Base-by-base conservation (phyloP, 1,140 invertebrate genomes). In the roundworm (Caenorhabditis elegans) region DNA sequence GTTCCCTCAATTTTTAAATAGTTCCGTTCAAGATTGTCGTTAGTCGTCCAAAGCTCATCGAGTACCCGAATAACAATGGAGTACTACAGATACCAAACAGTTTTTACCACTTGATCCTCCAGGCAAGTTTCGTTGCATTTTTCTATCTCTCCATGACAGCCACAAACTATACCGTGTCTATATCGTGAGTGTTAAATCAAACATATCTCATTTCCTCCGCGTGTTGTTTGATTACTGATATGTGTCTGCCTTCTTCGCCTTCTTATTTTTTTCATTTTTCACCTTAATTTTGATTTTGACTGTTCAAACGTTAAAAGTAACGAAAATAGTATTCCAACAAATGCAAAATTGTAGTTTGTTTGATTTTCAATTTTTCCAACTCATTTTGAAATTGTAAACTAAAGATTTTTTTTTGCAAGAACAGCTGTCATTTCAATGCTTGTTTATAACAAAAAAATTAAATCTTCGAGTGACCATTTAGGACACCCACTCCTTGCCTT, bases 211-310 rank as follows among this genome's bases (percentile, higher is more conserved):
- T 55, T 26, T 17, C 51, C 34, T 36, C 11, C 55, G 55, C 31
- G 26, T 65, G 55, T 34, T 65, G 55, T 65, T 65, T 65, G 55
- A 65, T 65, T 65, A 65, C 55, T 65, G 55, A 65, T 65, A 65
- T 65, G 28, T 65, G 55, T n/a, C n/a, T 65, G 55, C 28, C 55
- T n/a, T 65, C 55, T 65, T n/a, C n/a, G n/a, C n/a, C n/a, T n/a
- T n/a, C n/a, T n/a, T n/a, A n/a, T n/a, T n/a, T n/a, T n/a, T n/a
- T 60, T 60, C 34, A 17, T 65, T 19, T 22, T 34, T 65, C n/a
- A 3, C 55, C 15, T 17, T 11, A 34, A 34, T 60, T 60, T n/a
- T 36, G 31, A 65, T 26, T 36, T 65, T 28, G 34, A 65, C 28
- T 65, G 55, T 65, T 65, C 24, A 65, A 34, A 53, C 15, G 19